Evolutionary conservation across 2,888 invertebrate species (phyloP).

Genomic region (Xylophagus ater): DNA sequence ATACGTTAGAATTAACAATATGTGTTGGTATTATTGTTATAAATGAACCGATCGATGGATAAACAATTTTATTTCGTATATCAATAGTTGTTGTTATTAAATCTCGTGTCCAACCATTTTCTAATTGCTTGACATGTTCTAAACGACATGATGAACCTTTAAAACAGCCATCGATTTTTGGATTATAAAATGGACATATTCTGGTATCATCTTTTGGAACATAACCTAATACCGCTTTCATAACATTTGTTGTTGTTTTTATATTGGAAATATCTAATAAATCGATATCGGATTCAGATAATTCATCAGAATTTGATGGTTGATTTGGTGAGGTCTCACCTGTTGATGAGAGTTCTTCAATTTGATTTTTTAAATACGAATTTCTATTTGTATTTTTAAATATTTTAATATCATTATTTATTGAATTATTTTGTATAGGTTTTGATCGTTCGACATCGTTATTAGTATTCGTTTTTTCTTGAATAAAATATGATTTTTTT

Average conservation of each 20-base stretch:
- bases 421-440: no score
- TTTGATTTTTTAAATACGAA: no score
- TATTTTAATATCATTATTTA: no score
- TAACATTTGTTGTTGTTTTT: conserved; percentile 33
- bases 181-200: conserved; percentile 29
- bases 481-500: no score
- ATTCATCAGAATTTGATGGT: no score
- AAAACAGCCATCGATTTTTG: conserved; percentile 28
- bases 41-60: conserved; percentile 19
- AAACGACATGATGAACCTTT: conserved; percentile 31
- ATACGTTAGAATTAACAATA: conserved; percentile 24
- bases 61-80: conserved; percentile 13
- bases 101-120: conserved; percentile 34
- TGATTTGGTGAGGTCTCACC: no score
- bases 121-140: conserved; percentile 22
- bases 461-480: no score
- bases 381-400: no score
- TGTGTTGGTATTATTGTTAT: conserved; percentile 27
- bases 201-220: conserved; percentile 33
- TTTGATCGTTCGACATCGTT: no score
- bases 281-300: no score
- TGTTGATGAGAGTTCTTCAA: no score
- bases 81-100: conserved; percentile 22
- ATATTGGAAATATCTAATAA: no score
- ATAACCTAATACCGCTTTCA: conserved; percentile 33